phyloP scores from a whole-genome alignment of 2,888 invertebrate species.

The Melipona bicolor region DNA sequence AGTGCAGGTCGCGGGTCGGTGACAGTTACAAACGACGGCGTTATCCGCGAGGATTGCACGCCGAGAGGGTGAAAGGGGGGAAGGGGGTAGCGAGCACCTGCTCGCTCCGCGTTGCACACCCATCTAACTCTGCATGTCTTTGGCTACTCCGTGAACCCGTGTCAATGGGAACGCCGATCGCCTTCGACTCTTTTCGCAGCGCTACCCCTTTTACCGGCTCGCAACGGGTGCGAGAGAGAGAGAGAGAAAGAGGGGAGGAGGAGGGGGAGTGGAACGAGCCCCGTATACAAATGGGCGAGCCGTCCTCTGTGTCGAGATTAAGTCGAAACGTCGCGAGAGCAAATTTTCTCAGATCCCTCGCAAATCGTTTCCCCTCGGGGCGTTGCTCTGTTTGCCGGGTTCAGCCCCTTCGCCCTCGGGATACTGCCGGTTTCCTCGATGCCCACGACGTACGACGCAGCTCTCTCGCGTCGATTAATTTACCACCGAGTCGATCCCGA shows the following conservation, averaged over 20 bases:
- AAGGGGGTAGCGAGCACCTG: constrained; percentile 76
- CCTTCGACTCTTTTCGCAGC: constrained; percentile 63
- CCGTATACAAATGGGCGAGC: constrained; percentile 65
- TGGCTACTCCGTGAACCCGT: constrained; percentile 71
- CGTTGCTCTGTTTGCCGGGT: neutral
- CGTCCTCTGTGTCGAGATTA: constrained; percentile 61
- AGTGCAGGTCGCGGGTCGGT: constrained; percentile 34
- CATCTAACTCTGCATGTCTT: constrained; percentile 49
- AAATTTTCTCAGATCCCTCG: constrained; percentile 52
- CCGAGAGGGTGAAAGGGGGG: constrained; percentile 74
- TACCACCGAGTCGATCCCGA: neutral
- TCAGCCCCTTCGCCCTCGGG: neutral
- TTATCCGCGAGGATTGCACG: constrained; percentile 82
- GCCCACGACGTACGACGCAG: neutral
- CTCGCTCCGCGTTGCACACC: constrained; percentile 68
- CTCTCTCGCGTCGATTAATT: constrained; percentile 1
- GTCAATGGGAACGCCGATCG: constrained; percentile 77
- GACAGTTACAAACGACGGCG: constrained; percentile 83
- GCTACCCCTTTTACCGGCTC: constrained; percentile 25
- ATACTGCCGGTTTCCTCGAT: neutral
- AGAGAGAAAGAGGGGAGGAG: constrained; percentile 1
- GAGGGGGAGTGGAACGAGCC: constrained; percentile 38
- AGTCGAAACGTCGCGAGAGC: constrained; percentile 59
- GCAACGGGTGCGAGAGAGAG: constrained; percentile 3
- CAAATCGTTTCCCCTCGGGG: constrained; percentile 16